Conservation (phyloP, 2,113 vertebrate species). For the Hippocampus comes region DNA sequence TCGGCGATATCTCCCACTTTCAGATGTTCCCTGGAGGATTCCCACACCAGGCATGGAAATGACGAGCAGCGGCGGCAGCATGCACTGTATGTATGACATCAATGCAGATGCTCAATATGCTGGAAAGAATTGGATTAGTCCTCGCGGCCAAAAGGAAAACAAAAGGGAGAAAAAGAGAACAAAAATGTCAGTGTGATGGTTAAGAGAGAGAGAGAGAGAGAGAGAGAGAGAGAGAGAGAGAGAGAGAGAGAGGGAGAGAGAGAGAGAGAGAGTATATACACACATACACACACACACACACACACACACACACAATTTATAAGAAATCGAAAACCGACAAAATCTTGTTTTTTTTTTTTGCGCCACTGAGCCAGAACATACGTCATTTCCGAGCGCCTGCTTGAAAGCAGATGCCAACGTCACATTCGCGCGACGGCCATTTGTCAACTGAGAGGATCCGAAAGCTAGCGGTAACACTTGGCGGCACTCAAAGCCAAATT, state of each 20-base stretch:
- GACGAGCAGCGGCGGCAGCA: conserved; percentile 33
- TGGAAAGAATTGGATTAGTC: conserved; percentile 18
- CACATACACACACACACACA: no score
- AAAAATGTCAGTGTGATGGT: no score
- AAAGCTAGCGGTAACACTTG: conserved; percentile 40
- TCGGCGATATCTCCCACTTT: conserved; percentile 62
- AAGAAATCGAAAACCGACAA: no score
- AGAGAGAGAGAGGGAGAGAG: no score
- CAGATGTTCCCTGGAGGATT: conserved; percentile 65
- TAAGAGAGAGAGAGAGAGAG: no score
- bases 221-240: no score
- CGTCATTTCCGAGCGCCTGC: not conserved
- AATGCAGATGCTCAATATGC: not conserved
- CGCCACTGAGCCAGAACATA: not conserved
- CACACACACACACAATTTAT: no score
- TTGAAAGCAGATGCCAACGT: conserved; percentile 4
- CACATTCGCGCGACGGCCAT: conserved; percentile 53
- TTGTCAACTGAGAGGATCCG: conserved; percentile 55
- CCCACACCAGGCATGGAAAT: conserved; percentile 60
- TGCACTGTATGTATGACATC: no score
- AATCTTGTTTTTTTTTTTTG: no score
- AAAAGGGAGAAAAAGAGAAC: no score
- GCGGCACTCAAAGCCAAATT: conserved; percentile 23
- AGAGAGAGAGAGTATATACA: no score
- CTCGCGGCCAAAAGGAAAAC: no score